Percentiles rank a stretch among this genome's conserved stretches.
These are phyloP conservation scores for Apotomis turbidana DNA, from an alignment of 2,888 invertebrate genomes.

Conservation along the genomic window DNA sequence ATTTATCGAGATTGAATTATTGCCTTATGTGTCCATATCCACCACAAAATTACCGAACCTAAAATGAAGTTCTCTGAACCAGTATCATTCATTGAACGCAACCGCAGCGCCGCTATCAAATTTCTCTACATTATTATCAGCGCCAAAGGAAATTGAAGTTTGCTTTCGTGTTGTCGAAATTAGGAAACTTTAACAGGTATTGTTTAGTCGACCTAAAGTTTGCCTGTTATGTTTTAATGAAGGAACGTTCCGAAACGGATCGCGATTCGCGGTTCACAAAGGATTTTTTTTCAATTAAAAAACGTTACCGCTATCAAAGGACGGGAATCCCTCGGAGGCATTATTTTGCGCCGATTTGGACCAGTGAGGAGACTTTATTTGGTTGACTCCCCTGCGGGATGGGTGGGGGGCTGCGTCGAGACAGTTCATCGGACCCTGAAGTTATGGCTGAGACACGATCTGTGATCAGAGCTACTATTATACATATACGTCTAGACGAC, in stretches of 20 bases:
- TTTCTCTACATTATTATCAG: slow-evolving; percentile 28
- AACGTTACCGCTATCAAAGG: slow-evolving; percentile 48
- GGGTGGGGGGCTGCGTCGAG: slow-evolving; percentile 56
- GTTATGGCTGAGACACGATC: slow-evolving; percentile 54
- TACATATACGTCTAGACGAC: slow-evolving; percentile 60
- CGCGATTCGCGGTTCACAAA: slow-evolving; percentile 43
- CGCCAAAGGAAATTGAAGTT: slow-evolving; percentile 34
- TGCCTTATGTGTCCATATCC: neutral
- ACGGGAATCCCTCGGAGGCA: slow-evolving; percentile 39
- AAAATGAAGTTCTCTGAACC: slow-evolving; percentile 2
- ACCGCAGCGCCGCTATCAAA: slow-evolving; percentile 21
- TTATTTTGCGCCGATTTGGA: slow-evolving; percentile 49
- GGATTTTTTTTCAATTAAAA: slow-evolving; percentile 32
- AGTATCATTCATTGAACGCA: neutral
- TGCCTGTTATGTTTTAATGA: slow-evolving; percentile 60
- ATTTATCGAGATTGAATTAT: neutral
- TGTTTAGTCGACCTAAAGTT: slow-evolving; percentile 48
- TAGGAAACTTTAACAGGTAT: slow-evolving; percentile 50
- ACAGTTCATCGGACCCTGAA: slow-evolving; percentile 74
- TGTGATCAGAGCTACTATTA: slow-evolving; percentile 58
- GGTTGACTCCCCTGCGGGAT: slow-evolving; percentile 24
- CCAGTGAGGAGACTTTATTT: slow-evolving; percentile 45
- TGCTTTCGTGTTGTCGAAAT: slow-evolving; percentile 46
- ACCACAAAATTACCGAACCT: slow-evolving; percentile 1
- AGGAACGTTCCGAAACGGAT: slow-evolving; percentile 49